Evolutionary conservation across 2,888 invertebrate species (phyloP).

Genomic region (Sabatieria punctata): DNA sequence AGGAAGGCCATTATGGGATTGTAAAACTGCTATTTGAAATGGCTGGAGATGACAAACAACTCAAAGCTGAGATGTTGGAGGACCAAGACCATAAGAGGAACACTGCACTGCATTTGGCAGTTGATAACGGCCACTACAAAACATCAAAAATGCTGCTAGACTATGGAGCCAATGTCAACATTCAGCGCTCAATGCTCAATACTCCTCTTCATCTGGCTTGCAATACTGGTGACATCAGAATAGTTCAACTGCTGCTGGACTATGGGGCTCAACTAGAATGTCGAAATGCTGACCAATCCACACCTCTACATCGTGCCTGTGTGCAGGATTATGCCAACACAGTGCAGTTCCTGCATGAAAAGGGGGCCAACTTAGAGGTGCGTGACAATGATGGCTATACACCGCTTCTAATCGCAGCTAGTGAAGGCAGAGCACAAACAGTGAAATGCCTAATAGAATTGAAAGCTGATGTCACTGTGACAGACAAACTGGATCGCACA

Average conservation of each 20-base stretch:
- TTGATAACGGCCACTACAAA: no score
- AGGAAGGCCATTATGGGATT: slow-evolving; percentile 64
- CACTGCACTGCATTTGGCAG: no score
- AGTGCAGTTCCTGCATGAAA: slow-evolving; percentile 13
- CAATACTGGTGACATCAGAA: no score
- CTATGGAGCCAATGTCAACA: slow-evolving; percentile 25
- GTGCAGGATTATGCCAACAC: background rate
- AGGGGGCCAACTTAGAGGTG: slow-evolving; percentile 33
- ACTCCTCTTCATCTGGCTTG: no score
- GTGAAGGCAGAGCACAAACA: slow-evolving; percentile 31
- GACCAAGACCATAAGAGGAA: no score
- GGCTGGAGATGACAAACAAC: slow-evolving; percentile 46
- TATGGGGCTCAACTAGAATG: no score
- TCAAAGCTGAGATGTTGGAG: slow-evolving; percentile 51
- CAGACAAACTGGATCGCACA: slow-evolving; percentile 36
- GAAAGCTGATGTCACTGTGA: slow-evolving; percentile 31
- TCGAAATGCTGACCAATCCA: no score
- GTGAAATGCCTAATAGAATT: slow-evolving; percentile 30
- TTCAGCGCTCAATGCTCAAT: no score
- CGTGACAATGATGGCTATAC: slow-evolving; percentile 35
- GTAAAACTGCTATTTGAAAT: slow-evolving; percentile 50
- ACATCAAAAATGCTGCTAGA: no score
- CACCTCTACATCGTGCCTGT: no score
- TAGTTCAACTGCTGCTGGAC: no score
- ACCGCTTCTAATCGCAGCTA: slow-evolving; percentile 35